Evolutionary conservation across 2,888 invertebrate genomes (phyloP).

Genomic region (Belgica antarctica): DNA sequence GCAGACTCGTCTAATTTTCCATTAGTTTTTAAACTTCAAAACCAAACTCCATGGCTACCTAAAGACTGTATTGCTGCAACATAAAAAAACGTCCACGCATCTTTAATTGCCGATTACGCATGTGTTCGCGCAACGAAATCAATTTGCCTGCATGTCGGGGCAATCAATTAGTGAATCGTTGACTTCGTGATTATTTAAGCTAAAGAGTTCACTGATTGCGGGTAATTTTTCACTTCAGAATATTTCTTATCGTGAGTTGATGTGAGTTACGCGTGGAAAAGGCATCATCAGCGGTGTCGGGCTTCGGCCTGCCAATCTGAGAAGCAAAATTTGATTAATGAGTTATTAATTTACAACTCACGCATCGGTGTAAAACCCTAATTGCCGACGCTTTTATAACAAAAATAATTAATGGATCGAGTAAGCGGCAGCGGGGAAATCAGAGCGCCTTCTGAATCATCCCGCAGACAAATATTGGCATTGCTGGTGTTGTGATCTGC

Average conservation of each 20-base stretch:
- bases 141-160: background rate
- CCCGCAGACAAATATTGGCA: background rate
- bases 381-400: too few relatives aligned
- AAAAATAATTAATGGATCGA: too few relatives aligned
- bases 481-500: background rate
- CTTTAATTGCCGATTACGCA: conserved; percentile 22
- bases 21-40: too few relatives aligned
- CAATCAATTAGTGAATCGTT: background rate
- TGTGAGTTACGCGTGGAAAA: background rate
- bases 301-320: too few relatives aligned
- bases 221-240: conserved; percentile 30
- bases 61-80: background rate
- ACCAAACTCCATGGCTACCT: too few relatives aligned
- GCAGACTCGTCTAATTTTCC: too few relatives aligned
- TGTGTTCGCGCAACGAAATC: background rate
- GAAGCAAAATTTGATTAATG: conserved; percentile 11
- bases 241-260: background rate
- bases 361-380: background rate
- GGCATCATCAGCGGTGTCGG: too few relatives aligned
- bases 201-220: conserved; percentile 14
- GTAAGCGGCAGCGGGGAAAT: background rate
- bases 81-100: background rate
- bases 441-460: background rate
- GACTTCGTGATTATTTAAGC: conserved; percentile 36
- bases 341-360: background rate